Evolutionary conservation across 92 coral and sea anemone species (phyloP).

Genomic region (Anthopleura xanthogrammica): DNA sequence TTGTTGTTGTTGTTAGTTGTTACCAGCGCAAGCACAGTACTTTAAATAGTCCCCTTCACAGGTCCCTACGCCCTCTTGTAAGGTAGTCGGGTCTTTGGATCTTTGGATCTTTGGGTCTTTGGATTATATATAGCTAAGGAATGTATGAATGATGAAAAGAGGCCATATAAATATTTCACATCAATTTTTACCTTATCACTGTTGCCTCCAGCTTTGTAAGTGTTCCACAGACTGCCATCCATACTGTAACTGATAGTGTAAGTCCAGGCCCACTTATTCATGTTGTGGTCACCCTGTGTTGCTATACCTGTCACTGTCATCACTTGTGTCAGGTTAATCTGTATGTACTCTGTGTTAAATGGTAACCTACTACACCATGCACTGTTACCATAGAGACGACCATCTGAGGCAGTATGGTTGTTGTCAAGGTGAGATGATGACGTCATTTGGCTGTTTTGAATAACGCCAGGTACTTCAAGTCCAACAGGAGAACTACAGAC

Average conservation of each 20-base stretch:
- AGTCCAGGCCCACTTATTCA: slow-evolving; percentile 50
- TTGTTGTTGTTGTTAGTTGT: too few relatives aligned
- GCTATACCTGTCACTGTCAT: slow-evolving; percentile 56
- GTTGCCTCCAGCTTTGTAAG: slow-evolving; percentile 23
- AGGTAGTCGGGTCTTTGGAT: too few relatives aligned
- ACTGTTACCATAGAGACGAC: slow-evolving; percentile 41
- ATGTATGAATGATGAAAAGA: too few relatives aligned
- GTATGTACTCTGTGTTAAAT: slow-evolving; percentile 31
- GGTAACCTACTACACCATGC: slow-evolving; percentile 39
- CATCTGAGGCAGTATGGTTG: slow-evolving; percentile 17
- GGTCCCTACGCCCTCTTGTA: too few relatives aligned
- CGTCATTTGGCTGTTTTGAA: neutral
- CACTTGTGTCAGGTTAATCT: slow-evolving; percentile 33
- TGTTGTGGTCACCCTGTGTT: slow-evolving; percentile 51
- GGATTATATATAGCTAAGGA: too few relatives aligned
- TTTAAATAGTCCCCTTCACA: too few relatives aligned
- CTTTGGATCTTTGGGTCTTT: too few relatives aligned
- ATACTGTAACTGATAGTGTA: slow-evolving; percentile 43
- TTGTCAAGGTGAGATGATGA: slow-evolving; percentile 34
- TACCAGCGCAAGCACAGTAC: too few relatives aligned
- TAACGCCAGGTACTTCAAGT: neutral
- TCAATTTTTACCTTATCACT: slow-evolving; percentile 26
- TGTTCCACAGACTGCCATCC: slow-evolving; percentile 34
- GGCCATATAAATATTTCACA: too few relatives aligned
- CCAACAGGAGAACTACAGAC: slow-evolving; percentile 30